Base-by-base conservation (phyloP, 2,113 vertebrate species). In the Anser cygnoides region DNA sequence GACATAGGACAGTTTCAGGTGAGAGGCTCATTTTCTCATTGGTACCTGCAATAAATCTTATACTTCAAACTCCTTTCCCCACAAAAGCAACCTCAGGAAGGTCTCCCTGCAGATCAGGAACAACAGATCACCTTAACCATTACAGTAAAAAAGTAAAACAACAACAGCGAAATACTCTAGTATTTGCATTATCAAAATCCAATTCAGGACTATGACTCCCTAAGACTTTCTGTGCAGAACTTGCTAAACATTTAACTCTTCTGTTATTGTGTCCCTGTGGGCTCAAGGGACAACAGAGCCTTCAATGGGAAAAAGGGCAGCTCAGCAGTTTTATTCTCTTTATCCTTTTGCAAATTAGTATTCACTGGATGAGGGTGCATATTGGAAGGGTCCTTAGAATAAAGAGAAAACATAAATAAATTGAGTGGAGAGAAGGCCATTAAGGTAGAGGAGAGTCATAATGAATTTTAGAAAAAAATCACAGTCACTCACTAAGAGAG, bases 191-290 rank as follows among this genome's bases (percentile, higher is more conserved):
- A 22, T 37, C 21, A 46, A 80, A 67, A 84, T 63, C 35, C 18
- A 54, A 3, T 39, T 52, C 2, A 13, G 25, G 8, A 3, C 10
- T 71, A 4, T 13, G 2, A 9, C 2, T 89, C 3, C 13, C 6
- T 31, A 52, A 43, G 77, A 21, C 6, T 43, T 81, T 41, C 19
- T 71, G 1, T 20, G 5, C 13, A 71, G 41, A 72, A 59, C 19
- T 21, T 81, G 10, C 6, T 84, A 66, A 87, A 66, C 2, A 23
- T 46, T 7, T 79, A 29, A n/a, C 10, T 75, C 7, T 9, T 43
- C 6, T 62, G 13, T 39, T 81, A 41, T 43, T 41, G 25, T 3
- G 12, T 22, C 3, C 5, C 13, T 67, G 9, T 63, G 26, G 2
- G 14, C 2, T 77, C 20, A 66, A 8, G 10, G 44, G 8, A 28